Percentiles rank a stretch among this genome's conserved stretches.
These are phyloP conservation scores for Megaceryle alcyon DNA, from an alignment of 2,797 vertebrate genomes.

Conservation along the genomic window DNA sequence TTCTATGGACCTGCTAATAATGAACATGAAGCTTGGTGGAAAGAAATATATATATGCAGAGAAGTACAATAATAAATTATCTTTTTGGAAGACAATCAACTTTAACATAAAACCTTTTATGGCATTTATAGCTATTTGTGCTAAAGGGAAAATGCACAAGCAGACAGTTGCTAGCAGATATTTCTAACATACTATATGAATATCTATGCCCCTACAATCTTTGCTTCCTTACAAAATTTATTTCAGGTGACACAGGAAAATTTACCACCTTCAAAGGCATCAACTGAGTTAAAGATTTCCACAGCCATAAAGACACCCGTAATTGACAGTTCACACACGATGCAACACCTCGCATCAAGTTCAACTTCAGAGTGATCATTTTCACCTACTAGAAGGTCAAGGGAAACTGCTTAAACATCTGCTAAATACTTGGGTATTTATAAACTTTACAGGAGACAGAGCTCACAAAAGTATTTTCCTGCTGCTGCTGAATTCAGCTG, in stretches of 20 bases:
- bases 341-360: background rate
- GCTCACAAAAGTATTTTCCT: background rate
- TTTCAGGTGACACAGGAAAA: background rate
- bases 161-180: background rate
- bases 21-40: background rate
- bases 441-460: background rate
- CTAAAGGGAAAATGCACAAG: background rate
- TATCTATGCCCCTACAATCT: background rate
- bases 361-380: background rate
- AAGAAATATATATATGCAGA: rapidly evolving
- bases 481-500: background rate
- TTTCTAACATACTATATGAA: background rate
- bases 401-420: background rate
- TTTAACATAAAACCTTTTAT: background rate
- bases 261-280: background rate
- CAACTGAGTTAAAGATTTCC: background rate
- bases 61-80: background rate
- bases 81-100: background rate
- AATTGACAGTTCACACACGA: background rate
- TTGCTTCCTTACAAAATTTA: background rate
- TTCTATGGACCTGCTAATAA: rapidly evolving
- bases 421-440: background rate
- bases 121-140: background rate
- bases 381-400: background rate
- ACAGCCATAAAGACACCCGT: background rate